phyloP scores from a whole-genome alignment of 2,888 invertebrate genomes.

The Dryomyza anilis region DNA sequence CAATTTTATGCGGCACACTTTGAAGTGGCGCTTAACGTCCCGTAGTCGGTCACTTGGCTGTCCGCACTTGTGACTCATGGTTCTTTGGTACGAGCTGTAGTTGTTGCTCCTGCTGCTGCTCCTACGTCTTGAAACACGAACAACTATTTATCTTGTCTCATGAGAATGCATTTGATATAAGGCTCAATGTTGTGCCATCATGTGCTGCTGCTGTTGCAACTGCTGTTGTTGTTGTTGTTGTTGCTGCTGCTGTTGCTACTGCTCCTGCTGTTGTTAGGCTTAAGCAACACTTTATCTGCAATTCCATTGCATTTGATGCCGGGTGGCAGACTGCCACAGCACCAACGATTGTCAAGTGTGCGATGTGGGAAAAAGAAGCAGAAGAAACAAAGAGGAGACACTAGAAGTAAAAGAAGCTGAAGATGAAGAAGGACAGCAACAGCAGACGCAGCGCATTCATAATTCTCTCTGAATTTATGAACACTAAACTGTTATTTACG shows the following conservation, averaged over 20 bases:
- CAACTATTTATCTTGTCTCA: conserved; percentile 19
- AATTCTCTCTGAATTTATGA: conserved; percentile 56
- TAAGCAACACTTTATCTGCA: conserved; percentile 4
- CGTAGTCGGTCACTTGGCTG: conserved; percentile 23
- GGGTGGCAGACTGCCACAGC: not conserved
- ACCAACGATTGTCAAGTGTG: not conserved
- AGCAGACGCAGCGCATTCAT: conserved; percentile 44
- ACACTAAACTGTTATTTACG: conserved; percentile 57
- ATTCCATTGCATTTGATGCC: conserved; percentile 12
- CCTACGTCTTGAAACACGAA: conserved; percentile 5
- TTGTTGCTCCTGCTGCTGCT: not conserved
- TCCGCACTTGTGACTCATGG: conserved; percentile 8
- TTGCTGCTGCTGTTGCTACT: conserved; percentile 1
- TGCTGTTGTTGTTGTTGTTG: conserved; percentile 19
- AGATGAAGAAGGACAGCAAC: not conserved
- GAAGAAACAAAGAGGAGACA: not conserved
- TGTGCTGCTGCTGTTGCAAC: not conserved
- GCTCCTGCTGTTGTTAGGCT: not conserved
- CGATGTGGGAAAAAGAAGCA: not conserved
- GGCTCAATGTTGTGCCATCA: not conserved
- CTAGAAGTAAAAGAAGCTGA: not conserved
- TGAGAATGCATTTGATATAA: conserved; percentile 11
- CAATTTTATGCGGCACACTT: conserved; percentile 30
- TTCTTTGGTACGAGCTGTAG: not conserved
- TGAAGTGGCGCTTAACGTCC: conserved; percentile 13